These are phyloP conservation scores for Ciconia maguari DNA, from an alignment of 2,113 vertebrate genomes.

Conservation along the genomic window DNA sequence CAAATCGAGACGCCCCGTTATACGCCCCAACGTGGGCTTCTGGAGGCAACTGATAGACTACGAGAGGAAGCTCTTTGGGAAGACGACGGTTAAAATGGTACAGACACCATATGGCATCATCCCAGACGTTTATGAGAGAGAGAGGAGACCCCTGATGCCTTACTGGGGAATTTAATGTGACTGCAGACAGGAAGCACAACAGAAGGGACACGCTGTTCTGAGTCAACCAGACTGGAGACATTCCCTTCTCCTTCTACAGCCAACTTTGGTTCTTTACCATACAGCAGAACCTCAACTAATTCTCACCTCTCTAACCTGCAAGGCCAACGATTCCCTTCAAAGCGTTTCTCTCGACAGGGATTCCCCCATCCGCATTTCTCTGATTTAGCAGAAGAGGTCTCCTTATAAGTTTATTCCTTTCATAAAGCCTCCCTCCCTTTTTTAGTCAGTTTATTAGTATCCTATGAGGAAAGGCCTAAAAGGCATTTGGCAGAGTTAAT, in stretches of 20 bases:
- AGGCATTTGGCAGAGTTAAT: slow-evolving; percentile 8
- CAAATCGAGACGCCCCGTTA: slow-evolving; percentile 90
- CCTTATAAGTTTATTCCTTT: slow-evolving; percentile 24
- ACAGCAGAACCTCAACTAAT: slow-evolving; percentile 35
- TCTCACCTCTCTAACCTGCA: slow-evolving; percentile 61
- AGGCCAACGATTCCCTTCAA: slow-evolving; percentile 43
- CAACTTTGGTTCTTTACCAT: slow-evolving; percentile 33
- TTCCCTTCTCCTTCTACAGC: slow-evolving; percentile 44
- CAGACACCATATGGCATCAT: slow-evolving; percentile 93
- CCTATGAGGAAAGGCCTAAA: not conserved
- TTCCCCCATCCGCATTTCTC: not conserved
- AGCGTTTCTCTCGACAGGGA: slow-evolving; percentile 38
- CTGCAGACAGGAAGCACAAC: slow-evolving; percentile 32
- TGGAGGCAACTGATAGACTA: slow-evolving; percentile 97
- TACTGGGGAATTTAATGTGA: slow-evolving; percentile 89
- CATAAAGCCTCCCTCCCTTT: not conserved
- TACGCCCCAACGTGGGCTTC: slow-evolving; percentile 95
- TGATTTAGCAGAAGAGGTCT: slow-evolving; percentile 37
- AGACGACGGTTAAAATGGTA: slow-evolving; percentile 94
- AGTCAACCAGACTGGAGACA: not conserved
- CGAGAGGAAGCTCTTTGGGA: slow-evolving; percentile 94
- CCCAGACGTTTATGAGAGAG: slow-evolving; percentile 92
- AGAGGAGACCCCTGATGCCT: slow-evolving; percentile 89
- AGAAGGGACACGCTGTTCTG: not conserved
- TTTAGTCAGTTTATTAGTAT: not conserved